A percentile compares a stretch with the other conserved stretches of the same genome.
These are phyloP conservation scores for Mustela nigripes DNA, from an alignment of 2,113 vertebrate species.

Conservation along the genomic window DNA sequence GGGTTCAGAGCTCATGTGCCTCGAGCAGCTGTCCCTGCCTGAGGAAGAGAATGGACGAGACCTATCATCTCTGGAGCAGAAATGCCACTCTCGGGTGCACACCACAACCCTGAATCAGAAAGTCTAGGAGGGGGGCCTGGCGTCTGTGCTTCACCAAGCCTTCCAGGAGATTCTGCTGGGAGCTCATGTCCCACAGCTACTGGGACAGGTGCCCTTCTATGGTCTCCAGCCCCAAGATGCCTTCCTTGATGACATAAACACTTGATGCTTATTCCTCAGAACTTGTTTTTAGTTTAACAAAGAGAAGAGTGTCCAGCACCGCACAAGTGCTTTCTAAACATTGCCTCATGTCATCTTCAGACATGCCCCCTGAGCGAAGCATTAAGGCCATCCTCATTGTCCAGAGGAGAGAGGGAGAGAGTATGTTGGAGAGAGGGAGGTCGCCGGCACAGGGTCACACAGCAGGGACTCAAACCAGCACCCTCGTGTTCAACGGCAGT, in stretches of 20 bases:
- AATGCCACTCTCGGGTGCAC: background rate
- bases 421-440: too few relatives aligned
- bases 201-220: background rate
- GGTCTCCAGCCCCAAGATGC: background rate
- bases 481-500: fast-evolving
- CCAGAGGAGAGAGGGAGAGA: background rate
- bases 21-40: background rate
- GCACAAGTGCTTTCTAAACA: background rate
- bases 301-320: background rate
- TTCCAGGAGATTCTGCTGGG: background rate
- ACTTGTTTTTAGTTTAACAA: background rate
- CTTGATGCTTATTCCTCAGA: background rate
- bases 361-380: too few relatives aligned
- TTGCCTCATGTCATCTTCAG: background rate
- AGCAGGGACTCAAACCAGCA: background rate
- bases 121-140: too few relatives aligned
- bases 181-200: background rate
- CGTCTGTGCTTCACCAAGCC: background rate
- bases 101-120: background rate
- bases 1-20: fast-evolving
- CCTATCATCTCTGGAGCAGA: background rate
- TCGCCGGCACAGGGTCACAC: background rate
- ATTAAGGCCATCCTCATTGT: background rate
- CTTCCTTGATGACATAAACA: background rate
- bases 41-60: background rate